Evolutionary conservation across 2,797 vertebrate species (phyloP).

Genomic region (Argyrosomus regius): DNA sequence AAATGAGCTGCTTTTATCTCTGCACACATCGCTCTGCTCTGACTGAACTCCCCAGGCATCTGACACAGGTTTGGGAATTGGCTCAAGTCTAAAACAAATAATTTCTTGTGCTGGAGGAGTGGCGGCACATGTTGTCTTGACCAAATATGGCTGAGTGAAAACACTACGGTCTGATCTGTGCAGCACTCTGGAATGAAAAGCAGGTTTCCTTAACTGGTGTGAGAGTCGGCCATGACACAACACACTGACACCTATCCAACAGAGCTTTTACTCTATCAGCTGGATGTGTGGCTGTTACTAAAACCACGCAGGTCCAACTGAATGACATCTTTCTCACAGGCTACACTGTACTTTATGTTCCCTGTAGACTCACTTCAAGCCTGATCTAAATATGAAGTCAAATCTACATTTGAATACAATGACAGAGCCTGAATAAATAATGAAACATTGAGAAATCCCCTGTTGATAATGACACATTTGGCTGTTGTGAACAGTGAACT

Average conservation of each 20-base stretch:
- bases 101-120: slow-evolving; percentile 70
- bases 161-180: slow-evolving; percentile 55
- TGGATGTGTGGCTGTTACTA: slow-evolving; percentile 3
- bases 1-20: neutral
- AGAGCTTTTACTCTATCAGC: slow-evolving; percentile 15
- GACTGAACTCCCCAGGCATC: slow-evolving; percentile 47
- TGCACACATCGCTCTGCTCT: slow-evolving; percentile 3
- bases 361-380: neutral
- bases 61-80: slow-evolving; percentile 48
- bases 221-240: slow-evolving; percentile 50
- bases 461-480: too few species aligned
- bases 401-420: neutral
- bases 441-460: neutral
- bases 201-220: slow-evolving; percentile 69
- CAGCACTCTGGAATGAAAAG: slow-evolving; percentile 66
- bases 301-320: neutral
- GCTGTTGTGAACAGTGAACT: too few species aligned
- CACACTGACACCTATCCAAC: slow-evolving; percentile 41
- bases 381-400: neutral
- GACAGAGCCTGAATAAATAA: neutral
- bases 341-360: too few species aligned
- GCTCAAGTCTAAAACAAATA: slow-evolving; percentile 70
- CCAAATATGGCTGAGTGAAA: slow-evolving; percentile 87
- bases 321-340: neutral
- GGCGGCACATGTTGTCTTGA: slow-evolving; percentile 79